A percentile compares a stretch with the other conserved stretches of the same genome.
Evolutionary conservation across 2,888 invertebrate genomes (phyloP).

Genomic region (Latrodectus hesperus): DNA sequence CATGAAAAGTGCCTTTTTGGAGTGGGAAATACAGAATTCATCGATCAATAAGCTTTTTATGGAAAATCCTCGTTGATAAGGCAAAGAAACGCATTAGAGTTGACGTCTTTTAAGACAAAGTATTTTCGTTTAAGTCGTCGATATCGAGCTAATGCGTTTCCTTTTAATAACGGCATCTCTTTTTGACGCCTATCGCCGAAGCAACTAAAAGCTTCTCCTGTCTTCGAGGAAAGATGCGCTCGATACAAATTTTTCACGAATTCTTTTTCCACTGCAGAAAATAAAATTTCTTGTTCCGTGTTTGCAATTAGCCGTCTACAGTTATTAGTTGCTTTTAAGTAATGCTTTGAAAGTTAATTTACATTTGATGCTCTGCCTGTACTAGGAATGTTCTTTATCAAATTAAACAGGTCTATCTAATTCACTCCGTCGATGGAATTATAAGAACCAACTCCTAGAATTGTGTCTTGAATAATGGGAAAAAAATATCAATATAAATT

Average conservation of each 20-base stretch:
- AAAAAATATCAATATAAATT: too few relatives aligned
- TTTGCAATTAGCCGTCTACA: conserved; percentile 57
- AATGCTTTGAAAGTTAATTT: too few relatives aligned
- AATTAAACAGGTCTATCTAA: too few relatives aligned
- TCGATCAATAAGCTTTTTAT: conserved; percentile 62
- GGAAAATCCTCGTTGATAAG: conserved; percentile 25
- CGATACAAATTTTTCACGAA: too few relatives aligned
- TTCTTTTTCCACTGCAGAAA: not conserved
- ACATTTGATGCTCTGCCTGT: too few relatives aligned
- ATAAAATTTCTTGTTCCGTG: conserved; percentile 11
- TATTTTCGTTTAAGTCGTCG: conserved; percentile 45
- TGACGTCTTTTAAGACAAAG: conserved; percentile 27
- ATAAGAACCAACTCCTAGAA: too few relatives aligned
- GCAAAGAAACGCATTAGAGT: conserved; percentile 55
- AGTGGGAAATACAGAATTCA: not conserved
- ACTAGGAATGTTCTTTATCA: too few relatives aligned
- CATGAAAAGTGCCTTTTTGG: too few relatives aligned
- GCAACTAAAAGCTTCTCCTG: conserved; percentile 51
- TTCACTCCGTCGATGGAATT: too few relatives aligned
- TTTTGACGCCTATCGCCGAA: conserved; percentile 32
- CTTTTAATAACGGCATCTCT: conserved; percentile 63
- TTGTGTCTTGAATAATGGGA: too few relatives aligned
- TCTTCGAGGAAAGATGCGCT: too few relatives aligned
- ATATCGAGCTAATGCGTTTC: conserved; percentile 61
- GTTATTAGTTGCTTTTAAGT: conserved; percentile 21